phyloP scores from a whole-genome alignment of 2,797 vertebrate genomes.

The Phoeniculus purpureus region DNA sequence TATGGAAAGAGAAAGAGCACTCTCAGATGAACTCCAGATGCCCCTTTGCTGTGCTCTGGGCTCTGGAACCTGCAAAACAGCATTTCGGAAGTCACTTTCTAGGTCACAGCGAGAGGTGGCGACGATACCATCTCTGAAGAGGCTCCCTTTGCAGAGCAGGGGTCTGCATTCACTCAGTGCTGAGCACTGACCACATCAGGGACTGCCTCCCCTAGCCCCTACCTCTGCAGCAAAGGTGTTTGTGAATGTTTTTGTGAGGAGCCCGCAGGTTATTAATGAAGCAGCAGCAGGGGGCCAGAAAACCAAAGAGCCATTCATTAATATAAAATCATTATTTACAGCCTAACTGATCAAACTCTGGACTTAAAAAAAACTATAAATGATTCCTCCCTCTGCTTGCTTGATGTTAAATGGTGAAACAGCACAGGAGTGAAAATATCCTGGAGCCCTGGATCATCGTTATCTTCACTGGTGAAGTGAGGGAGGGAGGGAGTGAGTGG shows the following conservation, averaged over 20 bases:
- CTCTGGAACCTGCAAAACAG: not conserved
- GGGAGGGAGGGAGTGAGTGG: slow-evolving; percentile 55
- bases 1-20: not conserved
- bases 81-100: slow-evolving; percentile 6
- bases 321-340: slow-evolving; percentile 14
- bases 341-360: not conserved
- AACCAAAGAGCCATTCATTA: not conserved
- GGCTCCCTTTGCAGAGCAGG: not conserved
- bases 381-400: not conserved
- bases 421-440: slow-evolving; percentile 34
- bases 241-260: not conserved
- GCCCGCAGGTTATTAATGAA: not conserved
- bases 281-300: not conserved
- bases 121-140: not conserved
- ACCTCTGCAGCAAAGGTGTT: not conserved
- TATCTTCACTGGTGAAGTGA: slow-evolving; percentile 63
- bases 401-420: slow-evolving; percentile 31
- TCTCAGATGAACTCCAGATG: not conserved
- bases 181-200: not conserved
- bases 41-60: not conserved
- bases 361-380: not conserved
- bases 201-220: not conserved
- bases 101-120: not conserved
- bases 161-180: not conserved
- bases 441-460: slow-evolving; percentile 48